Percentiles rank a stretch among this genome's conserved stretches.
Evolutionary conservation across 2,888 invertebrate genomes (phyloP).

Genomic region (Alentia gelatinosa): DNA sequence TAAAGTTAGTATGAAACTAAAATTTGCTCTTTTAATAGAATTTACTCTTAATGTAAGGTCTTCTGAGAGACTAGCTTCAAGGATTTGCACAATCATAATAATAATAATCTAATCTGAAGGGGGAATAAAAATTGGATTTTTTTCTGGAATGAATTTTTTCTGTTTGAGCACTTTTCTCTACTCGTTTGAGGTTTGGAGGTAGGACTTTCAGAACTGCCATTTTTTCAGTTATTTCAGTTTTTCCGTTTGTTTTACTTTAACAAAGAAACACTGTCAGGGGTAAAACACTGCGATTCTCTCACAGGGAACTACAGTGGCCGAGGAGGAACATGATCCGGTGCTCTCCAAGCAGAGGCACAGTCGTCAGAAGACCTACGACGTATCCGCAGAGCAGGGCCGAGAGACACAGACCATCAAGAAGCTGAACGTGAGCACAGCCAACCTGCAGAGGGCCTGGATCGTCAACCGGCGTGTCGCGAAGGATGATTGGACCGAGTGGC

Average conservation of each 20-base stretch:
- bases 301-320: slow-evolving; percentile 84
- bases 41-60: too few relatives aligned
- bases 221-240: too few relatives aligned
- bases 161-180: too few relatives aligned
- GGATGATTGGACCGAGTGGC: slow-evolving; percentile 99
- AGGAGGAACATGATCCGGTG: slow-evolving; percentile 82
- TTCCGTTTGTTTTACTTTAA: background rate
- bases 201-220: too few relatives aligned
- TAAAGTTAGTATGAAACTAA: too few relatives aligned
- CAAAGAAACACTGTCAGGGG: background rate
- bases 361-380: slow-evolving; percentile 88
- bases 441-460: slow-evolving; percentile 84
- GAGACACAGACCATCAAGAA: slow-evolving; percentile 81
- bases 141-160: too few relatives aligned
- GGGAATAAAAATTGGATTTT: too few relatives aligned
- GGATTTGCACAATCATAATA: too few relatives aligned
- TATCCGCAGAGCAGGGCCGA: slow-evolving; percentile 86
- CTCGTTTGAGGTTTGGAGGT: too few relatives aligned
- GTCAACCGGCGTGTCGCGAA: slow-evolving; percentile 87
- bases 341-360: slow-evolving; percentile 84
- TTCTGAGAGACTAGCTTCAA: too few relatives aligned
- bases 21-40: too few relatives aligned
- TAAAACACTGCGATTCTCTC: background rate
- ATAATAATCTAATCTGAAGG: too few relatives aligned
- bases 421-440: slow-evolving; percentile 90